Percentiles rank a stretch among this genome's conserved stretches.
Conservation (phyloP, 1,140 invertebrate species). For the Procambarus virginalis region DNA sequence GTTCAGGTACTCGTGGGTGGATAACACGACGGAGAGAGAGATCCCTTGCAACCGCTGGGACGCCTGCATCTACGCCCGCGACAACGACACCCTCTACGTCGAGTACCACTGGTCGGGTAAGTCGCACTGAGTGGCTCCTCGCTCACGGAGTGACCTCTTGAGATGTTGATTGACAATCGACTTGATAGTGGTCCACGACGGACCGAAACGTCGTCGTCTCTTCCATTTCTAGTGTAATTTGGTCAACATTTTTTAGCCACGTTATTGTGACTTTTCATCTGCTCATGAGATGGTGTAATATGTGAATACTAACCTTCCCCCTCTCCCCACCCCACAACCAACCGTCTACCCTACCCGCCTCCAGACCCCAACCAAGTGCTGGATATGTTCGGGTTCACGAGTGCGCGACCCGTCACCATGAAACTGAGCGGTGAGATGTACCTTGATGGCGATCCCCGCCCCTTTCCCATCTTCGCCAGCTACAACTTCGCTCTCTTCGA, state of each 20-base stretch:
- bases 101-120: constrained; percentile 48
- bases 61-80: constrained; percentile 1
- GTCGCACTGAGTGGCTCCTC: neutral
- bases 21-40: constrained; percentile 2
- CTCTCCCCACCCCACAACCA: neutral
- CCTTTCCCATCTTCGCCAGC: neutral
- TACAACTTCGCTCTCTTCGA: constrained; percentile 46
- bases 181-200: too few relatives aligned
- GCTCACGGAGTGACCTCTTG: too few relatives aligned
- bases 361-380: neutral
- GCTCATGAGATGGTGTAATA: too few relatives aligned
- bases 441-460: neutral
- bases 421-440: neutral
- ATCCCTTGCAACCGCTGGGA: constrained; percentile 41
- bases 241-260: too few relatives aligned
- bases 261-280: too few relatives aligned
- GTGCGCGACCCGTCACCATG: constrained; percentile 21
- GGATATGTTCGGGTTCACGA: constrained; percentile 13
- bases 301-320: neutral
- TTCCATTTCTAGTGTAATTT: too few relatives aligned
- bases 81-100: constrained; percentile 12
- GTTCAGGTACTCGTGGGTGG: constrained; percentile 42
- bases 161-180: too few relatives aligned
- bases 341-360: neutral
- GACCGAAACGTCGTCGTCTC: too few relatives aligned